These are phyloP conservation scores for Diplosoma virens DNA, from an alignment of 23 tunicate species.

Conservation along the genomic window DNA sequence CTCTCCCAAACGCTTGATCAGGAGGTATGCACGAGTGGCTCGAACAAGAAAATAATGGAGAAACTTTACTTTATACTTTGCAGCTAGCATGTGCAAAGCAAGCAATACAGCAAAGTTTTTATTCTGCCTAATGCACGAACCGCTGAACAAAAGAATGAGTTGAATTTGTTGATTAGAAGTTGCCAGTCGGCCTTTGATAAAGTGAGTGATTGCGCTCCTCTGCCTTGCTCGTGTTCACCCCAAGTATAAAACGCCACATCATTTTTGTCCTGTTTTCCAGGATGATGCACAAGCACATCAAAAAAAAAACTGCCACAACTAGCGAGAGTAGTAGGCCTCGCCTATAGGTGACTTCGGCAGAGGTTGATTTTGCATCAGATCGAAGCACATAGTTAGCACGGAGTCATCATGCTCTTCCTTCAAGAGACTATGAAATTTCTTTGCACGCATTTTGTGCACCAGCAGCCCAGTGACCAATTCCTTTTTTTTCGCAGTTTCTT, in stretches of 20 bases:
- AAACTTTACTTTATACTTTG: not conserved
- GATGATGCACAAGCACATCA: not conserved
- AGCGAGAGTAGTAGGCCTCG: not conserved
- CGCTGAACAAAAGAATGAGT: not conserved
- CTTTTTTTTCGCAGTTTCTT: not conserved
- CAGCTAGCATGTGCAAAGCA: slow-evolving; percentile 10
- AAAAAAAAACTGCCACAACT: slow-evolving; percentile 15
- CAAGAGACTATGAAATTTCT: slow-evolving; percentile 4
- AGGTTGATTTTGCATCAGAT: slow-evolving; percentile 22
- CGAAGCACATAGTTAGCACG: slow-evolving; percentile 8
- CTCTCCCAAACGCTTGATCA: slow-evolving; percentile 22
- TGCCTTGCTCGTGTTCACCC: slow-evolving; percentile 14
- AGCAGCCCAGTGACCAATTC: slow-evolving; percentile 16
- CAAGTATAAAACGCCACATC: slow-evolving; percentile 10
- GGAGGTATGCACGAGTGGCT: slow-evolving; percentile 8
- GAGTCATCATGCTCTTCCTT: slow-evolving; percentile 15
- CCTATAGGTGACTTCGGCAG: slow-evolving; percentile 7
- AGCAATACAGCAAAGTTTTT: not conserved
- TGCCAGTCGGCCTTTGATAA: slow-evolving; percentile 12
- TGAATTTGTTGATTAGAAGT: not conserved
- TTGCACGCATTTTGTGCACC: slow-evolving; percentile 17
- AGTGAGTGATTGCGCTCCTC: slow-evolving; percentile 16
- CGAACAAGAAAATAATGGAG: not conserved
- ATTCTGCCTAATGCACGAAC: not conserved
- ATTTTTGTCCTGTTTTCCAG: not conserved